Conservation (phyloP, 2,113 vertebrate genomes). For the Hylia prasina region DNA sequence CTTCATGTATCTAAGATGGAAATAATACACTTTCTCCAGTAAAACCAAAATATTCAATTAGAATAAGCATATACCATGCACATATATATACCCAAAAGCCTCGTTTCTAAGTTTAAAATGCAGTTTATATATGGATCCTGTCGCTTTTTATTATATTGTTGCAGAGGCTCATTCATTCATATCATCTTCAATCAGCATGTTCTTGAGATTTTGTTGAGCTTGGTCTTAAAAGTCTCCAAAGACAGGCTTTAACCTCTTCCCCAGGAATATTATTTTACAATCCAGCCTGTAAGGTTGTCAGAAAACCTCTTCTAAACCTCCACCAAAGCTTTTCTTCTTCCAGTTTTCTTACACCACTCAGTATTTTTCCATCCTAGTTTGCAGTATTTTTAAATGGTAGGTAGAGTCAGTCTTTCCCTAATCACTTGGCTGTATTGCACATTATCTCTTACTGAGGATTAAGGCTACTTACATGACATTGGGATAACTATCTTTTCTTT, state of each 20-base stretch:
- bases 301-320: background rate
- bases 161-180: background rate
- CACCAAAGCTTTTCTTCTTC: background rate
- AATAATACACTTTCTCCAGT: background rate
- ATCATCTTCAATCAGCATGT: background rate
- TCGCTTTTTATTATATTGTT: background rate
- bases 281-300: background rate
- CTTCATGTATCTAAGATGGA: background rate
- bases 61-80: background rate
- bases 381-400: background rate
- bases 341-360: background rate
- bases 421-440: background rate
- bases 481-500: background rate
- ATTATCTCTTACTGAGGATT: background rate
- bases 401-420: background rate
- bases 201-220: background rate
- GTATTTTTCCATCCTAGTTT: background rate
- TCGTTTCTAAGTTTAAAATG: background rate
- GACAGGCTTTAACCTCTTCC: background rate
- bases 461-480: background rate
- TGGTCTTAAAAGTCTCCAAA: background rate
- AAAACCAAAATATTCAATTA: background rate
- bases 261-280: background rate
- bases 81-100: background rate
- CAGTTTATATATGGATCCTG: background rate